Conservation (phyloP, 2,888 invertebrate genomes). For the Strigamia maritima region DNA sequence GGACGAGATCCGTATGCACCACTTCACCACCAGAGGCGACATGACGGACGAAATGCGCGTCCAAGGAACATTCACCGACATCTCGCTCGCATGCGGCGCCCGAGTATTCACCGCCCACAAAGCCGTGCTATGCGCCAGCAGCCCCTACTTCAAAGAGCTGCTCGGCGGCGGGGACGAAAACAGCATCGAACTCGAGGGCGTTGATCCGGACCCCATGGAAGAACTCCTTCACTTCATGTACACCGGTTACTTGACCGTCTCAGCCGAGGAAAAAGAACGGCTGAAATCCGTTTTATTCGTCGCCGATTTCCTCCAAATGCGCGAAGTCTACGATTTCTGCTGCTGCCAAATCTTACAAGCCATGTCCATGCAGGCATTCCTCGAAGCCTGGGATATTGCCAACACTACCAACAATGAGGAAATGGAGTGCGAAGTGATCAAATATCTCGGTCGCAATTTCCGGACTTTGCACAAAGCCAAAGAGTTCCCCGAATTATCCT, state of each 20-base stretch:
- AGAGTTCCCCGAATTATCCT: conserved; percentile 35
- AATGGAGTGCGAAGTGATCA: conserved; percentile 38
- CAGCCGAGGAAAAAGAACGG: conserved; percentile 1
- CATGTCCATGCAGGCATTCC: conserved; percentile 36
- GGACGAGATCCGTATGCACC: conserved; percentile 36
- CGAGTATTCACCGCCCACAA: conserved; percentile 35
- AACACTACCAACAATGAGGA: conserved; percentile 37
- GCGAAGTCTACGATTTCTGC: conserved; percentile 36
- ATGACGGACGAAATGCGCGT: conserved; percentile 33
- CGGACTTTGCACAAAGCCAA: conserved; percentile 36
- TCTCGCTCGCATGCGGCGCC: conserved; percentile 21
- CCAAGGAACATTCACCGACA: conserved; percentile 14
- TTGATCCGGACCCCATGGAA: conserved; percentile 38
- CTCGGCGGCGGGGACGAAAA: conserved; percentile 19
- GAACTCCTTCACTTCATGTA: conserved; percentile 37
- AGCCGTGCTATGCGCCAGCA: conserved; percentile 30
- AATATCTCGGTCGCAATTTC: conserved; percentile 36
- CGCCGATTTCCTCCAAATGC: conserved; percentile 36
- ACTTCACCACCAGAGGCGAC: conserved; percentile 11
- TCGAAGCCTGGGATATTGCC: conserved; percentile 36
- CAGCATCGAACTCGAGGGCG: conserved; percentile 37
- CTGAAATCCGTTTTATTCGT: conserved; percentile 29
- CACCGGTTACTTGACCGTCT: conserved; percentile 34
- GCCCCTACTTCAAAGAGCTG: conserved; percentile 37
- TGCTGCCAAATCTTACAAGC: conserved; percentile 35